These are phyloP conservation scores for Lomographa bimaculata DNA, from an alignment of 2,888 invertebrate species.

Conservation along the genomic window DNA sequence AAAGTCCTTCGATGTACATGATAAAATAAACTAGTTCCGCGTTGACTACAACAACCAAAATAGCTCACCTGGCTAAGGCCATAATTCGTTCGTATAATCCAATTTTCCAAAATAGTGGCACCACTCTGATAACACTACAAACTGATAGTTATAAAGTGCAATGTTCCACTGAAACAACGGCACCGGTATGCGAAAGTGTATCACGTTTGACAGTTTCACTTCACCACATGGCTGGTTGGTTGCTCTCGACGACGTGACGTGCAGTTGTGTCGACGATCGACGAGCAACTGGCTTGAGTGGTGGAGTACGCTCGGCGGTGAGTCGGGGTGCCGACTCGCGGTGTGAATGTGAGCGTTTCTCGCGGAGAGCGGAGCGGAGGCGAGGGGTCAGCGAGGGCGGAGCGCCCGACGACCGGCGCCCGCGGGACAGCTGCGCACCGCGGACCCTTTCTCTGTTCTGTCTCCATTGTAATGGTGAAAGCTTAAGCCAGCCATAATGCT, in stretches of 20 bases:
- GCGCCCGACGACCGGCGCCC: slow-evolving; percentile 63
- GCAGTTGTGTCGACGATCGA: slow-evolving; percentile 62
- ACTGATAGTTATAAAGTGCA: slow-evolving; percentile 57
- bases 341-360: slow-evolving; percentile 45
- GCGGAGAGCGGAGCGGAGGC: slow-evolving; percentile 47
- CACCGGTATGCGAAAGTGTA: slow-evolving; percentile 70
- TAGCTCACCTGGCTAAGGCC: slow-evolving; percentile 84
- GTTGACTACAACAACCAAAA: slow-evolving; percentile 81
- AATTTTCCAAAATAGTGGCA: slow-evolving; percentile 76
- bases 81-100: slow-evolving; percentile 82
- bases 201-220: slow-evolving; percentile 82
- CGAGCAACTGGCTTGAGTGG: slow-evolving; percentile 65
- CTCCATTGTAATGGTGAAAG: slow-evolving; percentile 70
- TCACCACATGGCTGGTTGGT: slow-evolving; percentile 78
- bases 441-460: slow-evolving; percentile 72
- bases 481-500: slow-evolving; percentile 45
- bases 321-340: slow-evolving; percentile 37
- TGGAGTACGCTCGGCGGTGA: slow-evolving; percentile 28
- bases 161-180: slow-evolving; percentile 52
- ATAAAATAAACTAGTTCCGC: slow-evolving; percentile 80
- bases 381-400: slow-evolving; percentile 71
- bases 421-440: slow-evolving; percentile 77
- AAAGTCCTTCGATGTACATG: slow-evolving; percentile 73
- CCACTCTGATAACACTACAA: slow-evolving; percentile 74
- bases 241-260: slow-evolving; percentile 62